These are phyloP conservation scores for Lysiphlebus fabarum DNA, from an alignment of 1,140 invertebrate species.

Conservation along the genomic window DNA sequence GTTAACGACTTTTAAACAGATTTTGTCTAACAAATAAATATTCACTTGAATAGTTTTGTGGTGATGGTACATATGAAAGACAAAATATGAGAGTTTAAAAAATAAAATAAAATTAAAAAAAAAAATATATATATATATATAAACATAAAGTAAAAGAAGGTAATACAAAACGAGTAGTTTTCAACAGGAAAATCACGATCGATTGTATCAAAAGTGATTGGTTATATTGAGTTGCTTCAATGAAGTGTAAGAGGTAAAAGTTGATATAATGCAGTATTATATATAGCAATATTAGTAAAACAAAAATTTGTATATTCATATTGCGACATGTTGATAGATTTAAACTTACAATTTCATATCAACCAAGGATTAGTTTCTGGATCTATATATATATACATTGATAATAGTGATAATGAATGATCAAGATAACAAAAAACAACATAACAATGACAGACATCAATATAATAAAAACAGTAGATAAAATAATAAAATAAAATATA, in stretches of 20 bases:
- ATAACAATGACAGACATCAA: background rate
- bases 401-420: slow-evolving; percentile 1
- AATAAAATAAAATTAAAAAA: background rate
- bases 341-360: background rate
- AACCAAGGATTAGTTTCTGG: slow-evolving; percentile 7
- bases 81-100: background rate
- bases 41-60: slow-evolving; percentile 1
- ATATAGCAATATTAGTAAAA: slow-evolving; percentile 1
- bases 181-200: slow-evolving; percentile 19
- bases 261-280: no score
- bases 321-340: no score
- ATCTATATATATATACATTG: slow-evolving; percentile 10
- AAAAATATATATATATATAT: background rate
- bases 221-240: background rate
- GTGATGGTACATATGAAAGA: background rate
- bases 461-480: background rate
- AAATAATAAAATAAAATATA: slow-evolving; percentile 15
- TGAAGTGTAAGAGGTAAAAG: background rate
- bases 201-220: slow-evolving; percentile 19
- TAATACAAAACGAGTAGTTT: slow-evolving; percentile 3
- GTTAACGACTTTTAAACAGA: background rate
- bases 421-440: slow-evolving; percentile 2
- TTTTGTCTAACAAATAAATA: background rate
- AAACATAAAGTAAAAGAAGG: background rate
- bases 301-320: slow-evolving; percentile 1